These are phyloP conservation scores for Maconellicoccus hirsutus DNA, from an alignment of 1,140 invertebrate species.

Conservation along the genomic window DNA sequence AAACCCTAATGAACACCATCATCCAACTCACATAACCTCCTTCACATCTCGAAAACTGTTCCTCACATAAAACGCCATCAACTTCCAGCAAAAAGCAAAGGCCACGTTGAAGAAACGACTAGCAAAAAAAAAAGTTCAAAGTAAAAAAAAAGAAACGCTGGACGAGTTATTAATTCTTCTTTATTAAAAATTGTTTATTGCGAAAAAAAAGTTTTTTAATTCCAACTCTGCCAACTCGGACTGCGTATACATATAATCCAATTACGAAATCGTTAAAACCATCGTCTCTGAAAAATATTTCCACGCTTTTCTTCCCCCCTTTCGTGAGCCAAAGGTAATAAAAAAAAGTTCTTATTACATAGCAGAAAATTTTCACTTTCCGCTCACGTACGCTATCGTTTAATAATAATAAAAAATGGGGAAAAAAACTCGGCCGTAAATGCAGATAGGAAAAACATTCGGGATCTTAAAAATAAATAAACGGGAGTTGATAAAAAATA, in stretches of 20 bases:
- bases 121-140: background rate
- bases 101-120: background rate
- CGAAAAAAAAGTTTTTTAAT: background rate
- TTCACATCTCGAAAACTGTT: too few relatives aligned
- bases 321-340: background rate
- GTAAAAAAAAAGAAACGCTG: background rate
- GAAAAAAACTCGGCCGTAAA: background rate
- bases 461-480: too few relatives aligned
- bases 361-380: background rate
- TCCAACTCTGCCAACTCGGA: background rate
- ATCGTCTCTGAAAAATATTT: background rate
- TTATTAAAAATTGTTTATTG: slow-evolving; percentile 5
- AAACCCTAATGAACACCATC: too few relatives aligned
- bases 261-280: slow-evolving; percentile 5
- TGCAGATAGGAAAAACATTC: background rate
- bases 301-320: background rate
- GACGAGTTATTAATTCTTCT: slow-evolving; percentile 1
- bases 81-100: background rate
- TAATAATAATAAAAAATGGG: background rate
- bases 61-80: too few relatives aligned
- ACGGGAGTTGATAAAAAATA: too few relatives aligned
- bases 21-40: too few relatives aligned
- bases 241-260: background rate
- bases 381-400: background rate
- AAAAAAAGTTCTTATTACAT: slow-evolving; percentile 15